Percentiles rank a stretch among this genome's conserved stretches.
These are phyloP conservation scores for Zootermopsis nevadensis DNA, from an alignment of 2,888 invertebrate genomes.

Conservation along the genomic window DNA sequence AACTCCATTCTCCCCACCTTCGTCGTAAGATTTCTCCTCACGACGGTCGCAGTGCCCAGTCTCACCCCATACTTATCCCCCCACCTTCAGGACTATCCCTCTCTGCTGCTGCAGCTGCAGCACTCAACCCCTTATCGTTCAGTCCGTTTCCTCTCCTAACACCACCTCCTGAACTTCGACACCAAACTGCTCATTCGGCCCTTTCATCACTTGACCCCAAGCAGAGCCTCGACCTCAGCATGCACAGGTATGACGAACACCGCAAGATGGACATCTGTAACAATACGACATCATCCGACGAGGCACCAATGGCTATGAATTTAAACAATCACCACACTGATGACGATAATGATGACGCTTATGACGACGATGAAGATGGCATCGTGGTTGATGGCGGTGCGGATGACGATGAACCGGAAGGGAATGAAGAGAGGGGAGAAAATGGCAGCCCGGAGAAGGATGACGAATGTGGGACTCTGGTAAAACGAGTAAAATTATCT, in stretches of 20 bases:
- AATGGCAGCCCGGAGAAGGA: conserved; percentile 66
- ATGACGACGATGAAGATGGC: conserved; percentile 81
- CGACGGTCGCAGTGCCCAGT: conserved; percentile 89
- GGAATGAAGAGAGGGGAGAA: conserved; percentile 58
- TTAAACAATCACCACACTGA: conserved; percentile 58
- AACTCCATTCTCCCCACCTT: conserved; percentile 94
- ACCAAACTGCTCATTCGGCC: conserved; percentile 69
- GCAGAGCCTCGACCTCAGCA: conserved; percentile 71
- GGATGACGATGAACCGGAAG: conserved; percentile 71
- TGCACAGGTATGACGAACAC: conserved; percentile 56
- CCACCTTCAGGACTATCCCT: conserved; percentile 76
- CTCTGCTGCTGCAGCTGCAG: conserved; percentile 68
- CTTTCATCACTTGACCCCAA: conserved; percentile 72
- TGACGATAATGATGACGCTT: conserved; percentile 62
- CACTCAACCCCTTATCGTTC: conserved; percentile 79
- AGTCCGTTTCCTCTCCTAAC: conserved; percentile 79
- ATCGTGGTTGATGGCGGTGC: conserved; percentile 80
- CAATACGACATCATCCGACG: conserved; percentile 62
- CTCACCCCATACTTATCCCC: conserved; percentile 79
- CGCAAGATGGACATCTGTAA: conserved; percentile 65
- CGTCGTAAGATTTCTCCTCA: conserved; percentile 94
- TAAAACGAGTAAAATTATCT: conserved; percentile 70
- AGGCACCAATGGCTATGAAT: conserved; percentile 61
- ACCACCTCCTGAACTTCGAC: conserved; percentile 62
- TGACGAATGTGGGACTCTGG: conserved; percentile 74